Base-by-base conservation (phyloP, 2,888 invertebrate species). In the Leptinotarsa peninsularis region DNA sequence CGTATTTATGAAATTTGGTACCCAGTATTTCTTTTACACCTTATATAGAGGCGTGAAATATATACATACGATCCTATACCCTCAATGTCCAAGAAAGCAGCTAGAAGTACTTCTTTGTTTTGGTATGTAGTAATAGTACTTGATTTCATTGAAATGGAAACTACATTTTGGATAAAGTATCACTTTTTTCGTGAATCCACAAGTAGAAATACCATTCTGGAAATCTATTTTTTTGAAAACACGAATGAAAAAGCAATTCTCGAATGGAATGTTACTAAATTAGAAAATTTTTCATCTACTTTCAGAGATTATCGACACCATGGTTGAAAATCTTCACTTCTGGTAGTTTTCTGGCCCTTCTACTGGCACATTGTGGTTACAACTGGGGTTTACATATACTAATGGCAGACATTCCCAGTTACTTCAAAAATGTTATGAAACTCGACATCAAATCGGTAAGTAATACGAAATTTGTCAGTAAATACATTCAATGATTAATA, bases 351-450 rank as follows among this genome's bases (percentile, higher is more conserved):
- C 13, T 67, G 50, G 49, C 67, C 17, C 50, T 67, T 7, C 23
- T 67, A 50, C 21, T 67, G 5, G 50, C 52, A n/a, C 67, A 67
- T 15, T 67, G 67, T 23, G 52, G 21, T 7, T 49, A 50, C 15
- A 21, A 23, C 49, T 50, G 23, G 23, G 67, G 67, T 50, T 23
- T 21, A 7, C 23, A 21, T n/a, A n/a, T 67, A 17, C 4, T 67
- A 0, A n/a, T 21, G 52, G 15, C 18, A 67, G 50, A 49, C 17
- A 67, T 67, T 21, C 67, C 67, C 14, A 67, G 17, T 18, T 67
- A 49, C 50, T 67, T 67, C 67, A 67, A 50, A 15, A 50, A 50
- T 23, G 67, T 67, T 17, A 50, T 67, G 67, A 52, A 67, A 67
- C 14, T 67, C 15, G 67, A 67, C 23, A 67, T 67, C 23, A 21